Percentiles rank a stretch among this genome's conserved stretches.
Conservation (phyloP, 1,140 invertebrate genomes). For the Eupeodes corollae region DNA sequence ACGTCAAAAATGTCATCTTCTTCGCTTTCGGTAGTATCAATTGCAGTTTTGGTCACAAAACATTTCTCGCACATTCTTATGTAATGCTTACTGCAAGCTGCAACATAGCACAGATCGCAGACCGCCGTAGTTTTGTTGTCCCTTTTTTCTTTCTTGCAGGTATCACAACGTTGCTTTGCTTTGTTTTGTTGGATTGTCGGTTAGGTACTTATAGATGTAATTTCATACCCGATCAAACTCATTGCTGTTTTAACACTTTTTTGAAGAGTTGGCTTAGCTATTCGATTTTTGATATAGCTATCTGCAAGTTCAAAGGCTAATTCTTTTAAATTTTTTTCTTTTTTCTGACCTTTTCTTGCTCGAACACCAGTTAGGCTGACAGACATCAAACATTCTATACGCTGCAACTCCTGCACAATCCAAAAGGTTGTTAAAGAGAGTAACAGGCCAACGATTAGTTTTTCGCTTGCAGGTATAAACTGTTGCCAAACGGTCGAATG, state of each 20-base stretch:
- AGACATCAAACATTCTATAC: not conserved
- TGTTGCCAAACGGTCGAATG: conserved; percentile 9
- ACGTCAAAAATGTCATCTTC: not conserved
- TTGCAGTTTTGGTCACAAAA: not conserved
- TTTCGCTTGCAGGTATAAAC: conserved; percentile 9
- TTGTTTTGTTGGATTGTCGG: not conserved
- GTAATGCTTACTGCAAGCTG: not conserved
- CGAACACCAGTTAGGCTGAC: not conserved
- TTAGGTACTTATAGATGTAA: not conserved
- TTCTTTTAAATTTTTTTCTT: not conserved
- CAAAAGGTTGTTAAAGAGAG: conserved; percentile 10
- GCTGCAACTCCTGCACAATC: not conserved
- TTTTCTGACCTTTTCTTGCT: not conserved
- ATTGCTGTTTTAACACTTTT: not conserved
- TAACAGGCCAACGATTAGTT: conserved; percentile 13
- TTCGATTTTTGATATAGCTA: not conserved
- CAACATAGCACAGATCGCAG: not conserved
- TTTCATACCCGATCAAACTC: not conserved
- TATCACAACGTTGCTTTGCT: not conserved
- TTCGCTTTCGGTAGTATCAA: not conserved
- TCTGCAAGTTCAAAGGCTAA: not conserved
- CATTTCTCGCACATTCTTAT: not conserved
- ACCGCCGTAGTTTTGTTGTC: not conserved
- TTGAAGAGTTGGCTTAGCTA: not conserved
- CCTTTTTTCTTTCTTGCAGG: not conserved